Evolutionary conservation across 2,113 vertebrate genomes (phyloP).

Genomic region (Kryptolebias marmoratus): DNA sequence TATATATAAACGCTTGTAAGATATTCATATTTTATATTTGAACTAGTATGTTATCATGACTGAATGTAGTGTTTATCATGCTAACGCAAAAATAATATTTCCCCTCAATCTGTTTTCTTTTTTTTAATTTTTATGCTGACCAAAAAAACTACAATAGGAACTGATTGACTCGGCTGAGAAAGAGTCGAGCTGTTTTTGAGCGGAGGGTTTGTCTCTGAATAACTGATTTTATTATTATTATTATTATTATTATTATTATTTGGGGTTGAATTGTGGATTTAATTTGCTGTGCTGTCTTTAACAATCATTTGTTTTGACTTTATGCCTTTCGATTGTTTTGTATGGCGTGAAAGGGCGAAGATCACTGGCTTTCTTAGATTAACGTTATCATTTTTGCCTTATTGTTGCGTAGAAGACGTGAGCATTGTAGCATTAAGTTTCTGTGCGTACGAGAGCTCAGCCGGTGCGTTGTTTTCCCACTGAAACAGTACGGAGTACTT

Average conservation of each 20-base stretch:
- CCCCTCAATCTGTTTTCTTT: conserved; percentile 68
- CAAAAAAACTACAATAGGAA: conserved; percentile 62
- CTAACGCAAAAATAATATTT: conserved; percentile 69
- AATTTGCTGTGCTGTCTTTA: conserved; percentile 81
- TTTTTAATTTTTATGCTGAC: conserved; percentile 52
- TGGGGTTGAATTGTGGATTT: conserved; percentile 75
- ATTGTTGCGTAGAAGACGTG: conserved; percentile 79
- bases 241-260: conserved; percentile 41
- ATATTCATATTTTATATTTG: conserved; percentile 86
- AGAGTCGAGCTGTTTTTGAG: conserved; percentile 38
- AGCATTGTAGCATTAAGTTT: conserved; percentile 78
- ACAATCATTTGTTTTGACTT: conserved; percentile 80
- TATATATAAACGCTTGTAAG: conserved; percentile 79
- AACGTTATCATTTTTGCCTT: conserved; percentile 84
- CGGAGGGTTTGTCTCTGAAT: conserved; percentile 51
- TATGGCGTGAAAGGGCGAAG: conserved; percentile 77
- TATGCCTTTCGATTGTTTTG: conserved; percentile 78
- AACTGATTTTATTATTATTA: conserved; percentile 58
- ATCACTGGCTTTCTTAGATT: conserved; percentile 82
- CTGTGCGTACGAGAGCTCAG: conserved; percentile 44
- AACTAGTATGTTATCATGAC: conserved; percentile 82
- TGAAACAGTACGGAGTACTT: conserved; percentile 71
- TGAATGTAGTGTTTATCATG: conserved; percentile 88
- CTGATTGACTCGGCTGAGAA: conserved; percentile 28
- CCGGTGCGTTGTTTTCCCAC: conserved; percentile 64